Evolutionary conservation across 2,888 invertebrate genomes (phyloP).

Genomic region (Cantharis flavilabris): DNA sequence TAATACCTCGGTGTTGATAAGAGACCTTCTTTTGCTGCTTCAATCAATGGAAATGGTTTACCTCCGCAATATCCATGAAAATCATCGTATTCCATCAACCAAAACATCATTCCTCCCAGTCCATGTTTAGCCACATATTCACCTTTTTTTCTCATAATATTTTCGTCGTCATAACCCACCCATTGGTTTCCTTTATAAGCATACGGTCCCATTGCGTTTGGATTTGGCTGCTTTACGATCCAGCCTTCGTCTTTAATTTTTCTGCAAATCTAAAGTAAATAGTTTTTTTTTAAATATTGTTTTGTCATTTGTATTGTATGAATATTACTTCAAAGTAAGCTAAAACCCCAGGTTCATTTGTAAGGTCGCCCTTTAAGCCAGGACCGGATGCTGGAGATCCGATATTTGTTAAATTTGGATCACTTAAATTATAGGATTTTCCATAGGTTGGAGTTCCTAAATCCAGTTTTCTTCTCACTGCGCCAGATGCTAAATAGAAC

Average conservation of each 20-base stretch:
- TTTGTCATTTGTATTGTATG: neutral
- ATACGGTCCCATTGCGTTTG: slow-evolving; percentile 83
- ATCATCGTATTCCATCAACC: slow-evolving; percentile 94
- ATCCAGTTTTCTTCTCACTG: slow-evolving; percentile 70
- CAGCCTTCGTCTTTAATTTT: neutral
- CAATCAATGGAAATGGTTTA: slow-evolving; percentile 87
- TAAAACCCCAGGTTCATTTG: neutral
- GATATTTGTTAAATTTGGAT: neutral
- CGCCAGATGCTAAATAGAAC: neutral
- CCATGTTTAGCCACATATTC: slow-evolving; percentile 81
- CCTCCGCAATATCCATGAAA: slow-evolving; percentile 87
- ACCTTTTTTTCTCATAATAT: slow-evolving; percentile 67
- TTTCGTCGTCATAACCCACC: slow-evolving; percentile 90
- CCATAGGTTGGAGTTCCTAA: slow-evolving; percentile 58
- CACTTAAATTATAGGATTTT: neutral
- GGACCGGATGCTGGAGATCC: neutral
- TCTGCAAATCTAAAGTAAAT: neutral
- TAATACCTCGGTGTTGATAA: slow-evolving; percentile 56
- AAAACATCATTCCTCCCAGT: slow-evolving; percentile 90
- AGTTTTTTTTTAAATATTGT: neutral
- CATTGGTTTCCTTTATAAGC: slow-evolving; percentile 84
- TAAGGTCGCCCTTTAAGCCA: neutral
- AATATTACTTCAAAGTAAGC: neutral
- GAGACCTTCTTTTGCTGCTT: slow-evolving; percentile 85
- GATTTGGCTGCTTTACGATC: neutral